Evolutionary conservation across 2,113 vertebrate genomes (phyloP).

Genomic region (Lampris incognitus): DNA sequence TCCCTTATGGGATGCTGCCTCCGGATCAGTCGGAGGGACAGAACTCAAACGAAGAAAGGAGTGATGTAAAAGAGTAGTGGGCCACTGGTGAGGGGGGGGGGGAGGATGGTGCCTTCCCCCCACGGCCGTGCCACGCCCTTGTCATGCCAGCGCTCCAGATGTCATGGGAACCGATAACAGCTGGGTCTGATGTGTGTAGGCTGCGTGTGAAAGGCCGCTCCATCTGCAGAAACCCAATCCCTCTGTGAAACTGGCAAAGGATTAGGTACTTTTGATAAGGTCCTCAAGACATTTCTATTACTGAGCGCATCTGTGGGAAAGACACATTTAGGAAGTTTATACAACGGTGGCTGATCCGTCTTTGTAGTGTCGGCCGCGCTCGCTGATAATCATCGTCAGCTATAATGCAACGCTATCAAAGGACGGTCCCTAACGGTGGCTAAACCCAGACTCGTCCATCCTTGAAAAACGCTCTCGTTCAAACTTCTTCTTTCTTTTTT

Average conservation of each 20-base stretch:
- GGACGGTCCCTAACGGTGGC: background rate
- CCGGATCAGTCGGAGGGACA: background rate
- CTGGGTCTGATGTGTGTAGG: conserved; percentile 74
- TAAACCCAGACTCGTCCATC: background rate
- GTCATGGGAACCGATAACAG: conserved; percentile 83
- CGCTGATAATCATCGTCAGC: background rate
- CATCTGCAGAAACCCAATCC: conserved; percentile 81
- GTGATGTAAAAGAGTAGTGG: background rate
- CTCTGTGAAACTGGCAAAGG: conserved; percentile 83
- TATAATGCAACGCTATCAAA: background rate
- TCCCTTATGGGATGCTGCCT: background rate
- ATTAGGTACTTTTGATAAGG: conserved; percentile 83
- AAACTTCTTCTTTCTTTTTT: too few relatives aligned
- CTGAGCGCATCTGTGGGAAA: conserved; percentile 64
- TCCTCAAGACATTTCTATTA: conserved; percentile 79
- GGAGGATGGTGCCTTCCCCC: conserved; percentile 45
- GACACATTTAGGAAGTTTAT: conserved; percentile 40
- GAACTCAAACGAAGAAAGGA: conserved; percentile 1
- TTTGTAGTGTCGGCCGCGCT: background rate
- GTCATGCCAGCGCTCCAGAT: conserved; percentile 81
- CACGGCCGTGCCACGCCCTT: conserved; percentile 66
- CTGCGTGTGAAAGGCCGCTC: conserved; percentile 76
- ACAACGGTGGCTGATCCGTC: background rate
- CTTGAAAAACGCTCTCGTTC: too few relatives aligned
- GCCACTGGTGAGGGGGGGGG: conserved; percentile 34